Percentiles rank a stretch among this genome's conserved stretches.
phyloP scores from a whole-genome alignment of 2,888 invertebrate species.

The Prenolepis imparis region DNA sequence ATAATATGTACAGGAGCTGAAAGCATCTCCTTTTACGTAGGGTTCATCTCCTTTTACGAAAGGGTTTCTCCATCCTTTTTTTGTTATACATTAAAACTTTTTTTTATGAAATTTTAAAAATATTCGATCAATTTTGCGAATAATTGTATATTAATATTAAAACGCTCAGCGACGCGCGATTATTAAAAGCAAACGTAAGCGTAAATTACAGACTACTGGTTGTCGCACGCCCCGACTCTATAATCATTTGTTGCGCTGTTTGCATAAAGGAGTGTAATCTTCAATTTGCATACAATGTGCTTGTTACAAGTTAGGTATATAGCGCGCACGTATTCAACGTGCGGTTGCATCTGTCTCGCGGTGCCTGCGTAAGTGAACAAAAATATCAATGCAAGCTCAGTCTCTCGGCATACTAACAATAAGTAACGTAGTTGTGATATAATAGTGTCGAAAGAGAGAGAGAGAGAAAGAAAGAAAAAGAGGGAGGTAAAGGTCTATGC shows the following conservation, averaged over 20 bases:
- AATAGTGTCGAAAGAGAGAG: background rate
- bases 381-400: conserved; percentile 25
- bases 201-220: conserved; percentile 10
- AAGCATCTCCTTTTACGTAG: background rate
- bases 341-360: conserved; percentile 20
- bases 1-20: background rate
- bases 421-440: conserved; percentile 24
- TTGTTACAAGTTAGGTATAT: conserved; percentile 35
- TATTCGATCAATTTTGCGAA: background rate
- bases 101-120: conserved; percentile 1
- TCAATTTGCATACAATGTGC: conserved; percentile 54
- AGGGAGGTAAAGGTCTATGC: background rate
- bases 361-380: conserved; percentile 34
- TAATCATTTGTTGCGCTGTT: conserved; percentile 44
- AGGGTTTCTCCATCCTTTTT: background rate
- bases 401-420: conserved; percentile 19
- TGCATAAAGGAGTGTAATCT: conserved; percentile 41
- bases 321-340: background rate
- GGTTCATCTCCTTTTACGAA: background rate
- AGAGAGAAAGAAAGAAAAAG: background rate
- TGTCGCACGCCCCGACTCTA: background rate
- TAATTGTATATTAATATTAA: conserved; percentile 1
- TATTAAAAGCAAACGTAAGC: conserved; percentile 30
- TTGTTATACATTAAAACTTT: background rate
- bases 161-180: conserved; percentile 7